A percentile compares a stretch with the other conserved stretches of the same genome.
Conservation (phyloP, 2,888 invertebrate genomes). For the Meganola albula region DNA sequence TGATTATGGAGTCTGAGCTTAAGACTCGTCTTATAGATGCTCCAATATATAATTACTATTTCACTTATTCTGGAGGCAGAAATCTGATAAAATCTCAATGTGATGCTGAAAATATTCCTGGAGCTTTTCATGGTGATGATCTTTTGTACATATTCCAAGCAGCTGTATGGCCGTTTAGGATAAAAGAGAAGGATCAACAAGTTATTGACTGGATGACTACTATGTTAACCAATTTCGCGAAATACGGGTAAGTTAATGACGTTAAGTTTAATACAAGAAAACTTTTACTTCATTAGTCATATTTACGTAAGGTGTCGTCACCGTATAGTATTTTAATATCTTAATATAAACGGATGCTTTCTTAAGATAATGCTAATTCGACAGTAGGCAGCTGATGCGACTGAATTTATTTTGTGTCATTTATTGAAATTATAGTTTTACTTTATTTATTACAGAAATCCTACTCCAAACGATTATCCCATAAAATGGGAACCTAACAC, state of each 20-base stretch:
- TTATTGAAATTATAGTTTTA: conserved; percentile 1
- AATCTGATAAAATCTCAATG: conserved; percentile 46
- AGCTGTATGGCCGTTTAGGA: conserved; percentile 41
- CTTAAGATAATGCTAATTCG: too few relatives aligned
- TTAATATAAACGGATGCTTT: too few relatives aligned
- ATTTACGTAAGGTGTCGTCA: too few relatives aligned
- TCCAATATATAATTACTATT: conserved; percentile 52
- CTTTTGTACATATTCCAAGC: conserved; percentile 52
- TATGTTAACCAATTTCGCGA: conserved; percentile 63
- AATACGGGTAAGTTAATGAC: conserved; percentile 59
- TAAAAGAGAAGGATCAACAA: conserved; percentile 38
- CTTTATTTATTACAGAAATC: conserved; percentile 38
- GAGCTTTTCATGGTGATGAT: conserved; percentile 62
- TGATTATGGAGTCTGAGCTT: conserved; percentile 46
- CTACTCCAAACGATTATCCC: conserved; percentile 41
- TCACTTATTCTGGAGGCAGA: conserved; percentile 53
- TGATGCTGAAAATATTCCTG: conserved; percentile 36
- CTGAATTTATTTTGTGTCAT: too few relatives aligned
- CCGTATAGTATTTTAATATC: too few relatives aligned
- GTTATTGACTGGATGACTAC: conserved; percentile 51
- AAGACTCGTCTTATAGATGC: conserved; percentile 29
- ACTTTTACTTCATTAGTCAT: too few relatives aligned
- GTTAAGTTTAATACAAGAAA: too few relatives aligned
- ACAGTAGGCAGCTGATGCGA: too few relatives aligned
- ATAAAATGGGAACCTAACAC: conserved; percentile 44